Percentiles rank a stretch among this genome's conserved stretches.
These are phyloP conservation scores for Sisyra nigra DNA, from an alignment of 2,888 invertebrate genomes.

Conservation along the genomic window DNA sequence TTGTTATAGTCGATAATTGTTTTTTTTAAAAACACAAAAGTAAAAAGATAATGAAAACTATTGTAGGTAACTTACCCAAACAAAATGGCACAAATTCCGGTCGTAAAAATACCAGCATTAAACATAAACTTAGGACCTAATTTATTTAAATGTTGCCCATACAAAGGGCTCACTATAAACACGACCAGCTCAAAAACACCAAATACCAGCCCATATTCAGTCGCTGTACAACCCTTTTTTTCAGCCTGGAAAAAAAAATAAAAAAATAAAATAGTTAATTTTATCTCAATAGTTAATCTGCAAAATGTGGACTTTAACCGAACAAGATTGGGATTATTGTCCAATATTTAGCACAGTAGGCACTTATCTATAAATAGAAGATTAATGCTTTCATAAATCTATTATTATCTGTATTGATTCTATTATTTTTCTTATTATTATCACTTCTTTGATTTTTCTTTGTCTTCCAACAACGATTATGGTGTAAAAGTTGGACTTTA, in stretches of 20 bases:
- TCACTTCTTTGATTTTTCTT: too few species aligned
- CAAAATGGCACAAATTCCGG: constrained; percentile 66
- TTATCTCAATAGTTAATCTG: background rate
- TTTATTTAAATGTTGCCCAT: constrained; percentile 60
- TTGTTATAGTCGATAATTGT: background rate
- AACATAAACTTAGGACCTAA: constrained; percentile 69
- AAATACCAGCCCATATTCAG: constrained; percentile 76
- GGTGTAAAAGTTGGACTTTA: too few species aligned
- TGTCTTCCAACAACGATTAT: too few species aligned
- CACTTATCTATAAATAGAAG: too few species aligned
- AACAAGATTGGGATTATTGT: background rate
- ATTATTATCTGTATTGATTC: too few species aligned
- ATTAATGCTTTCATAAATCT: too few species aligned
- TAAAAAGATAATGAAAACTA: too few species aligned
- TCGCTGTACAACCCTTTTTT: constrained; percentile 60
- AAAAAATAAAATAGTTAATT: constrained; percentile 6
- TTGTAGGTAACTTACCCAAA: constrained; percentile 55
- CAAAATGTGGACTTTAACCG: background rate
- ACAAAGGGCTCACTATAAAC: constrained; percentile 66
- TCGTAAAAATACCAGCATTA: constrained; percentile 67
- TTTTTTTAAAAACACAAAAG: too few species aligned
- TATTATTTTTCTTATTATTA: too few species aligned
- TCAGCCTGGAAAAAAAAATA: constrained; percentile 46
- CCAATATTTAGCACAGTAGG: too few species aligned
- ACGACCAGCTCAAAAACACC: constrained; percentile 74